phyloP scores from a whole-genome alignment of 2,797 vertebrate genomes.

The Argentina silus region DNA sequence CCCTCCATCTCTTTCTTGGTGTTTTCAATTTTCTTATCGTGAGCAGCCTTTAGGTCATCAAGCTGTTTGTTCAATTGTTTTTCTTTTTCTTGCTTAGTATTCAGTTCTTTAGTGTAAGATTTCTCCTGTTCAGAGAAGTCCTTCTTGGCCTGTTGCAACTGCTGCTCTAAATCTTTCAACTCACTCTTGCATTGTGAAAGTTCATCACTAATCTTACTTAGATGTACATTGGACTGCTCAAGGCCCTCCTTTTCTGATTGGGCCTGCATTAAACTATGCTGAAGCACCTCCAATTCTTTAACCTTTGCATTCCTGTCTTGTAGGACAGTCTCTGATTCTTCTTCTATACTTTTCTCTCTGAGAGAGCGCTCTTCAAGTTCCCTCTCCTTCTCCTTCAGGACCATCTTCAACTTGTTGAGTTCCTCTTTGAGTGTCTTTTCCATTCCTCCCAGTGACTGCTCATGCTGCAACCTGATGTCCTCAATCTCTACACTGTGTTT shows the following conservation, averaged over 20 bases:
- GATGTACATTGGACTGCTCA: conserved; percentile 63
- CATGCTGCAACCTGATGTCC: conserved; percentile 77
- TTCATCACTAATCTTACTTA: conserved; percentile 69
- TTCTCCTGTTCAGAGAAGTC: conserved; percentile 80
- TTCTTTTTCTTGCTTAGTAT: conserved; percentile 75
- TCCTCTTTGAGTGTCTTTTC: conserved; percentile 86
- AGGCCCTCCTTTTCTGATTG: conserved; percentile 77
- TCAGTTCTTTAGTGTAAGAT: conserved; percentile 67
- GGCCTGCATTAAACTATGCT: conserved; percentile 68
- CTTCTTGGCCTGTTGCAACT: conserved; percentile 74
- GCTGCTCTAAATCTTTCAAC: conserved; percentile 72
- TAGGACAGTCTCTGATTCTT: conserved; percentile 69
- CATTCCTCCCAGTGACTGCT: conserved; percentile 75
- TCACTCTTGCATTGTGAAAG: conserved; percentile 73
- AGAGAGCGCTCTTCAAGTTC: conserved; percentile 71
- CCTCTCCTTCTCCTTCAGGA: conserved; percentile 84
- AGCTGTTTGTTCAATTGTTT: conserved; percentile 78
- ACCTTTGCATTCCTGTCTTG: conserved; percentile 70
- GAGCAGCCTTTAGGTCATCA: conserved; percentile 70
- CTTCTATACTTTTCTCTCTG: conserved; percentile 74
- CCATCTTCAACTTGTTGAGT: conserved; percentile 80
- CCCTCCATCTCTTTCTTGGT: conserved; percentile 82
- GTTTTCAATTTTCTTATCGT: conserved; percentile 78
- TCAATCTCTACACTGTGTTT: conserved; percentile 79
- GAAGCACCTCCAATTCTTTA: conserved; percentile 77